phyloP scores from a whole-genome alignment of 2,888 invertebrate genomes.

The Eucera pruinosa region DNA sequence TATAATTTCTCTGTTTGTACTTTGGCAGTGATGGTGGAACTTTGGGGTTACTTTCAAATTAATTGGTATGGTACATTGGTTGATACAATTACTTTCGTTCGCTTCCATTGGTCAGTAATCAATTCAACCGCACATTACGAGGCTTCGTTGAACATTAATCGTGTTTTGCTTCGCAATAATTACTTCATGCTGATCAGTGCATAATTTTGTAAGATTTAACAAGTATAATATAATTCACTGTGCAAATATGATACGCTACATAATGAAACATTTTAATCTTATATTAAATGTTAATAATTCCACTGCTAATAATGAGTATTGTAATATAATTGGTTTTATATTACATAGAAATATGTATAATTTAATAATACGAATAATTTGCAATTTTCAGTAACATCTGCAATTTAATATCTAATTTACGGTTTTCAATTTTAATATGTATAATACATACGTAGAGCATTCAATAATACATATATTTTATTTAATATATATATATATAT shows the following conservation, averaged over 20 bases:
- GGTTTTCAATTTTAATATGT: too few relatives aligned
- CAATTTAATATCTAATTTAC: too few relatives aligned
- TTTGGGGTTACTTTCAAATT: conserved; percentile 2
- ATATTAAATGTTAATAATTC: neutral
- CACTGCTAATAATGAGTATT: neutral
- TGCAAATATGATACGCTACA: neutral
- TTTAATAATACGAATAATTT: too few relatives aligned
- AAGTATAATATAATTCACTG: neutral
- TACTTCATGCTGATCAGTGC: neutral
- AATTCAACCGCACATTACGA: neutral
- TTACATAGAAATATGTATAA: too few relatives aligned
- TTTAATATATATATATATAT: too few relatives aligned
- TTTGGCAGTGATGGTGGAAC: neutral
- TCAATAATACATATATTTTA: too few relatives aligned
- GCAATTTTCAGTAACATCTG: too few relatives aligned
- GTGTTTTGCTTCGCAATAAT: conserved; percentile 1
- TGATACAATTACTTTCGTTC: conserved; percentile 8
- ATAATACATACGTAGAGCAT: too few relatives aligned
- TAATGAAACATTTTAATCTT: neutral
- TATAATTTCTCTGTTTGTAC: conserved; percentile 44
- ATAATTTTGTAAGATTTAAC: neutral
- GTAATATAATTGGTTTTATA: too few relatives aligned
- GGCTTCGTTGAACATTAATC: neutral
- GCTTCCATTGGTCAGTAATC: neutral
- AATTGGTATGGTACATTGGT: neutral